These are phyloP conservation scores for Danio jaintianensis DNA, from an alignment of 2,797 vertebrate genomes.

Conservation along the genomic window DNA sequence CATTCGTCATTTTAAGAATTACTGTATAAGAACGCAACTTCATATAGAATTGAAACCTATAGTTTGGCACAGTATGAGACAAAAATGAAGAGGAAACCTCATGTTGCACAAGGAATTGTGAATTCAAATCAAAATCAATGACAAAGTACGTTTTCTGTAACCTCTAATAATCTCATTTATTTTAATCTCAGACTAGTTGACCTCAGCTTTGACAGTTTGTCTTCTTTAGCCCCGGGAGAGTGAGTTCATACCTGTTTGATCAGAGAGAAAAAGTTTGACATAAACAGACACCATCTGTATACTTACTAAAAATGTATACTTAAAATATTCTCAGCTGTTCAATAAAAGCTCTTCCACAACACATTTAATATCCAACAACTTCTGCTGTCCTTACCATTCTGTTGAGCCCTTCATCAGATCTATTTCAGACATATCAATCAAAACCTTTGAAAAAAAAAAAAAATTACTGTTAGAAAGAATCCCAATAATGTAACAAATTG, in stretches of 20 bases:
- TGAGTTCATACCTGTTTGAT: constrained; percentile 75
- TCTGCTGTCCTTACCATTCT: constrained; percentile 80
- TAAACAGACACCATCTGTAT: not conserved
- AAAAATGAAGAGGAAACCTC: not conserved
- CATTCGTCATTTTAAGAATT: not conserved
- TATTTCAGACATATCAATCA: constrained; percentile 86
- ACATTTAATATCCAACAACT: not conserved
- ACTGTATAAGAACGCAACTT: not conserved
- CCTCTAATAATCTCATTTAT: not conserved
- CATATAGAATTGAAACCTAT: not conserved
- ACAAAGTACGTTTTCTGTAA: not conserved
- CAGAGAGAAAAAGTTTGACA: constrained; percentile 26
- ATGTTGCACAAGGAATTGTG: not conserved
- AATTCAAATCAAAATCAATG: not conserved
- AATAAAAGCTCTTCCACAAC: not conserved
- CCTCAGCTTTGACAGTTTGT: constrained; percentile 50
- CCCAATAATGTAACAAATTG: not conserved
- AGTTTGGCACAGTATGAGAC: not conserved
- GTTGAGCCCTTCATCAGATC: constrained; percentile 86
- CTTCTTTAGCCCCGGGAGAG: constrained; percentile 74
- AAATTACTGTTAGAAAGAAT: not conserved
- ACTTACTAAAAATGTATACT: not conserved
- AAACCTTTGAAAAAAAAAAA: constrained; percentile 76
- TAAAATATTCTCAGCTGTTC: not conserved
- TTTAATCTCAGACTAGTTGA: not conserved